These are phyloP conservation scores for Mastacembelus armatus DNA, from an alignment of 2,797 vertebrate genomes.

Conservation along the genomic window DNA sequence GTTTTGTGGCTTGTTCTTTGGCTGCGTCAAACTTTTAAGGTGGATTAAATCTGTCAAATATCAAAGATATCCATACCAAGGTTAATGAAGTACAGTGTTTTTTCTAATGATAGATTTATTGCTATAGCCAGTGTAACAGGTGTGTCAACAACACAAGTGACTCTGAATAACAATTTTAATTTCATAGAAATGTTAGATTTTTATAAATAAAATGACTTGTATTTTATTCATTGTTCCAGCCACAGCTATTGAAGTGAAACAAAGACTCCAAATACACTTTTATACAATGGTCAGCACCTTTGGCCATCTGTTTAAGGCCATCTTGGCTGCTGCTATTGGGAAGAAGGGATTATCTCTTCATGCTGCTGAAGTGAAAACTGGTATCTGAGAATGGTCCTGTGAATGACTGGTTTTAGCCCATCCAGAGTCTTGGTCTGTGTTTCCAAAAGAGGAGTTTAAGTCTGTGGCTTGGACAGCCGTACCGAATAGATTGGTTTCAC, in stretches of 20 bases:
- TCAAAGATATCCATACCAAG: not conserved
- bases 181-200: not conserved
- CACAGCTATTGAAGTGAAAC: constrained; percentile 20
- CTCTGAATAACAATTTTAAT: constrained; percentile 21
- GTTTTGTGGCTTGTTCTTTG: constrained; percentile 14
- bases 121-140: not conserved
- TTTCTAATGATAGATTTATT: no score
- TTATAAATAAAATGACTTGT: no score
- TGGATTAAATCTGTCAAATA: constrained; percentile 19
- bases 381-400: constrained; percentile 68
- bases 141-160: constrained; percentile 9
- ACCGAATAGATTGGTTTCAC: constrained; percentile 83
- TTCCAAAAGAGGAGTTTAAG: constrained; percentile 50
- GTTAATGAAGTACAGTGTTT: constrained; percentile 22
- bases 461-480: constrained; percentile 73
- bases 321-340: constrained; percentile 50
- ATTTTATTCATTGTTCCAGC: not conserved
- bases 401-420: constrained; percentile 62
- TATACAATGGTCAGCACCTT: constrained; percentile 54
- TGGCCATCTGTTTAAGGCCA: constrained; percentile 71
- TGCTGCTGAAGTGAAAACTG: constrained; percentile 60
- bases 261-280: constrained; percentile 19
- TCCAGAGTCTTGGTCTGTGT: constrained; percentile 47
- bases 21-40: not conserved
- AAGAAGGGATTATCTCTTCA: constrained; percentile 69